These are phyloP conservation scores for Drosophila mimetica DNA, from an alignment of 2,888 invertebrate species.

Conservation along the genomic window DNA sequence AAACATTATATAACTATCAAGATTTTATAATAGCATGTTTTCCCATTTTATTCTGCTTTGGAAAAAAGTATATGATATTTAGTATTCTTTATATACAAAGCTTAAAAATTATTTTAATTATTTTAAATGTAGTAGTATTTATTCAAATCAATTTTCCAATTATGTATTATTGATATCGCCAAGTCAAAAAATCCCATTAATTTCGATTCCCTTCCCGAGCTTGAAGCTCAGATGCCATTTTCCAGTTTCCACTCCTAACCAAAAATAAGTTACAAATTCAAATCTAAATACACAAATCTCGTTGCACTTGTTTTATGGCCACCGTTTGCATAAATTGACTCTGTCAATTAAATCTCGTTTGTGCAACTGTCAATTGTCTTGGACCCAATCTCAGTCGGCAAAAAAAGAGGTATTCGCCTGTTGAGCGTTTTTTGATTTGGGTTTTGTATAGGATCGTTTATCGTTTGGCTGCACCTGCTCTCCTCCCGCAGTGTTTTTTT, in stretches of 20 bases:
- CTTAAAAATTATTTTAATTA: no score
- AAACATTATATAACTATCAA: no score
- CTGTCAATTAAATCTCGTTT: constrained; percentile 74
- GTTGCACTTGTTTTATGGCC: constrained; percentile 56
- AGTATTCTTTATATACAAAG: no score
- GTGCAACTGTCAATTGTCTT: constrained; percentile 70
- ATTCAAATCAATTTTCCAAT: constrained; percentile 1
- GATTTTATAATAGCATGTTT: no score
- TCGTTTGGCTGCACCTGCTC: constrained; percentile 23
- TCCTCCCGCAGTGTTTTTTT: neutral
- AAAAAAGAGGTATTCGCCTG: constrained; percentile 43
- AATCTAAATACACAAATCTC: constrained; percentile 40
- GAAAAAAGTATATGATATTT: no score
- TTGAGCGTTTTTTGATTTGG: constrained; percentile 39
- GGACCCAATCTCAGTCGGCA: constrained; percentile 26
- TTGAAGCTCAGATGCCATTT: neutral
- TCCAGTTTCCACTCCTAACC: constrained; percentile 17
- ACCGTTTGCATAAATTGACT: constrained; percentile 77
- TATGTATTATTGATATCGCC: constrained; percentile 10
- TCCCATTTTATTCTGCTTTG: no score
- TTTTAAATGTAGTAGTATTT: no score
- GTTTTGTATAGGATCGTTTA: constrained; percentile 29
- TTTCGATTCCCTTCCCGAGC: constrained; percentile 17
- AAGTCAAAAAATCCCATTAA: constrained; percentile 2
- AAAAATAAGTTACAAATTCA: constrained; percentile 30